phyloP scores from a whole-genome alignment of 2,113 vertebrate species.

The Myotis lucifugus region DNA sequence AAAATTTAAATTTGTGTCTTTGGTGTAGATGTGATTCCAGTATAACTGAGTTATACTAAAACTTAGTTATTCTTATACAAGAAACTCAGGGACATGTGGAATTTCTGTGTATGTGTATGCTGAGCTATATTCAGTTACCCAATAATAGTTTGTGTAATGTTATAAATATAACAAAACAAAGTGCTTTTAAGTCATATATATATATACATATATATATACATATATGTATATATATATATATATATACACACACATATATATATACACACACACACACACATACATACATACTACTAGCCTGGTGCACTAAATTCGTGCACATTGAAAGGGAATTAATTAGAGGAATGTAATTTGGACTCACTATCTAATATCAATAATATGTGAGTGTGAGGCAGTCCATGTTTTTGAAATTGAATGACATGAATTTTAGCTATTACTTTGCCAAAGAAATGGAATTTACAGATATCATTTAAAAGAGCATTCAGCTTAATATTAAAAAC shows the following conservation, averaged over 20 bases:
- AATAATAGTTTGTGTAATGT: neutral
- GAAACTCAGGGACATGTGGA: neutral
- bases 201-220: neutral
- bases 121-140: neutral
- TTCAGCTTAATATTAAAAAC: no score
- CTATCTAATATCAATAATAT: no score
- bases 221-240: neutral
- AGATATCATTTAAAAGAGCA: no score
- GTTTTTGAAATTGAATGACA: no score
- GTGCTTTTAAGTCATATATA: neutral
- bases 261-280: no score
- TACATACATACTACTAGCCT: no score
- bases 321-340: no score
- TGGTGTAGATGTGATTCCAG: neutral
- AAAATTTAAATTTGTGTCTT: constrained; percentile 19
- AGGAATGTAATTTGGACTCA: no score
- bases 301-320: no score
- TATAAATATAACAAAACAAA: neutral
- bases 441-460: no score
- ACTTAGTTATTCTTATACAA: neutral
- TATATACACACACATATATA: neutral
- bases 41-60: neutral
- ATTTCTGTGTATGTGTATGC: neutral
- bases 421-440: no score
- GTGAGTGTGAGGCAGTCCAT: no score